Conservation (phyloP, 1,140 invertebrate genomes). For the Drosophila setifemur region DNA sequence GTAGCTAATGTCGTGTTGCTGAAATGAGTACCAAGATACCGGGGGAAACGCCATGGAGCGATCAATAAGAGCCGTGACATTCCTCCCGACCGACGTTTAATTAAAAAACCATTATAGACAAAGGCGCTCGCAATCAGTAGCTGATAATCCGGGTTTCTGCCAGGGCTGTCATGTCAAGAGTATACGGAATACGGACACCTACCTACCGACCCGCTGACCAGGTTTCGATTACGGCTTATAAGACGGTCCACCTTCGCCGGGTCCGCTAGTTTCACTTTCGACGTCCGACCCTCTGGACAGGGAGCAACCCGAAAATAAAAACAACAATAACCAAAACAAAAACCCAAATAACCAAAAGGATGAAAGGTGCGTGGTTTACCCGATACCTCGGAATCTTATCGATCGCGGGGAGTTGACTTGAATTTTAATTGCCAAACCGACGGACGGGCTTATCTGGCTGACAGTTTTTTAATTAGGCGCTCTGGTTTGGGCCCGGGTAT, state of each 20-base stretch:
- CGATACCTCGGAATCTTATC: conserved; percentile 34
- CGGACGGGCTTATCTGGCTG: conserved; percentile 52
- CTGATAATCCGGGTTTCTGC: conserved; percentile 34
- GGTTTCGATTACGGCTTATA: conserved; percentile 23
- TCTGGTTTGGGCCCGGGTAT: conserved; percentile 8
- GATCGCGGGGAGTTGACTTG: neutral
- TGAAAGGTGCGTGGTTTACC: conserved; percentile 36
- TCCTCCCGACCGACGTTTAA: conserved; percentile 16
- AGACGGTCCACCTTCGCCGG: conserved; percentile 20
- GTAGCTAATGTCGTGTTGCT: conserved; percentile 12
- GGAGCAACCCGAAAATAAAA: neutral
- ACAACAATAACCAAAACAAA: conserved; percentile 4
- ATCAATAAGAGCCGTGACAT: conserved; percentile 56
- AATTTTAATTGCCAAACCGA: conserved; percentile 59
- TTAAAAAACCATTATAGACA: conserved; percentile 59
- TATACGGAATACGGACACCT: neutral
- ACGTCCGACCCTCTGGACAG: conserved; percentile 23
- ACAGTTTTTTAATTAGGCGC: conserved; percentile 63
- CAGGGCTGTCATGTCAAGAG: conserved; percentile 24
- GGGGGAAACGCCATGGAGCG: conserved; percentile 9
- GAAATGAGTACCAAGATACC: conserved; percentile 50
- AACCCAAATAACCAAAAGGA: conserved; percentile 17
- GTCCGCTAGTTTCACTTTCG: conserved; percentile 32
- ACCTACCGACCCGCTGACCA: conserved; percentile 16
- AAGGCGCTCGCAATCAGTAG: conserved; percentile 20